A percentile compares a stretch with the other conserved stretches of the same genome.
These are phyloP conservation scores for Eulithis testata DNA, from an alignment of 2,888 invertebrate genomes.

Conservation along the genomic window DNA sequence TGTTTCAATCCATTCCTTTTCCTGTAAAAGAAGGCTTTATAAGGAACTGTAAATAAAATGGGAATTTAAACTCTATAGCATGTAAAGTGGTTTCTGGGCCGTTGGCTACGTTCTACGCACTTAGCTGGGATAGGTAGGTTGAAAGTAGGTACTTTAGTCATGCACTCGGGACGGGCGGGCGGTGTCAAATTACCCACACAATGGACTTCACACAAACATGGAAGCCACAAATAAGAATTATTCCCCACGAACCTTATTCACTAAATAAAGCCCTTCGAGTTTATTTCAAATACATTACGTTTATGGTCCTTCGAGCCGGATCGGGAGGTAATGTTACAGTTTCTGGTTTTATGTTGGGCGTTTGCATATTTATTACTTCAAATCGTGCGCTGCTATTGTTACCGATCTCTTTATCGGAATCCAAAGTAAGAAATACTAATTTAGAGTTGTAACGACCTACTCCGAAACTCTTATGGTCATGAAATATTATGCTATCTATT, in stretches of 20 bases:
- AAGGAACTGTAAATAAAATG: constrained; percentile 42
- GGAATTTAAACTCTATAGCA: constrained; percentile 41
- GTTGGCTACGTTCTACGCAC: constrained; percentile 75
- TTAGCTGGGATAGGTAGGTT: constrained; percentile 34
- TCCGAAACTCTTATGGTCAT: neutral
- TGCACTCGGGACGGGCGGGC: constrained; percentile 46
- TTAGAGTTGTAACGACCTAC: neutral
- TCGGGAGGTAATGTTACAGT: constrained; percentile 27
- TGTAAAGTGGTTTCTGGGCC: constrained; percentile 60
- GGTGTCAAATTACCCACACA: constrained; percentile 66
- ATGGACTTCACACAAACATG: constrained; percentile 49
- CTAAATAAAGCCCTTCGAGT: constrained; percentile 35
- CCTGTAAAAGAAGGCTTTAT: constrained; percentile 56
- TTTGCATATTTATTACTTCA: constrained; percentile 26
- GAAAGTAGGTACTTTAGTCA: constrained; percentile 16
- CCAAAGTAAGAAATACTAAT: neutral
- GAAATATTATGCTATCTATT: too few species aligned
- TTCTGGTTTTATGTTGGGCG: constrained; percentile 21
- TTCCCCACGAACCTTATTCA: constrained; percentile 37
- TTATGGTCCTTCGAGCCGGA: constrained; percentile 44
- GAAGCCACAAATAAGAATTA: constrained; percentile 53
- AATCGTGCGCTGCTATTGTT: constrained; percentile 19
- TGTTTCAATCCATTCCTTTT: constrained; percentile 77
- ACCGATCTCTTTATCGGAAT: constrained; percentile 21
- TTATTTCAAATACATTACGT: constrained; percentile 34